Base-by-base conservation (phyloP, 2,888 invertebrate genomes). In the Nudaria mundana region DNA sequence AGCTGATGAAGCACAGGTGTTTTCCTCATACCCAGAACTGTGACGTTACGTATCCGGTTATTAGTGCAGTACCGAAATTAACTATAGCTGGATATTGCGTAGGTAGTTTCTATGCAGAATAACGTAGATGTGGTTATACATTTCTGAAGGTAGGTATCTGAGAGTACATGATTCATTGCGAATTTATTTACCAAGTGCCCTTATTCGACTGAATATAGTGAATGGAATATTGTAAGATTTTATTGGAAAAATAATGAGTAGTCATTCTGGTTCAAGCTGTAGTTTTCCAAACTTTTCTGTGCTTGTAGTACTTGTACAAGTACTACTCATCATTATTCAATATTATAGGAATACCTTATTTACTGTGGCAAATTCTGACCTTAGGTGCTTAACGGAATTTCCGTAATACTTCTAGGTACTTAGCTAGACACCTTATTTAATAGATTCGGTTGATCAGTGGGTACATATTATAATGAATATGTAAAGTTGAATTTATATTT, bases 1-100 rank as follows among this genome's bases (percentile, higher is more conserved):
- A 42, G 66, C 74, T 77, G 76, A 76, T 70, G 59, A 57, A 66
- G 66, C 60, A 51, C 79, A 76, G 75, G 77, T 80, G 76, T 65
- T 52, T 57, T 47, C 50, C 50, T 39, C 53, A 54, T 76, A 74
- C 81, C 72, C 48, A 63, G 81, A 81, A 79, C 50, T 45, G 44
- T 72, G 71, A 73, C 66, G 70, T 63, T 20, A 8, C 20, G 66
- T 56, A 30, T 51, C 72, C 71, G 70, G 64, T 51, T 10, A 14
- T 15, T 14, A 41, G 34, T 46, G 30, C 30, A 45, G 37, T 43
- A 46, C 53, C 44, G 30, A 50, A 56, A 40, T 42, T 24, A 29
- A 26, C n/a, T n/a, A n/a, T n/a, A n/a, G n/a, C n/a, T n/a, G n/a
- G n/a, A n/a, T n/a, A n/a, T n/a, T n/a, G n/a, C n/a, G 10, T 37